Conservation (phyloP, 2,113 vertebrate species). For the Dendropsophus ebraccatus region DNA sequence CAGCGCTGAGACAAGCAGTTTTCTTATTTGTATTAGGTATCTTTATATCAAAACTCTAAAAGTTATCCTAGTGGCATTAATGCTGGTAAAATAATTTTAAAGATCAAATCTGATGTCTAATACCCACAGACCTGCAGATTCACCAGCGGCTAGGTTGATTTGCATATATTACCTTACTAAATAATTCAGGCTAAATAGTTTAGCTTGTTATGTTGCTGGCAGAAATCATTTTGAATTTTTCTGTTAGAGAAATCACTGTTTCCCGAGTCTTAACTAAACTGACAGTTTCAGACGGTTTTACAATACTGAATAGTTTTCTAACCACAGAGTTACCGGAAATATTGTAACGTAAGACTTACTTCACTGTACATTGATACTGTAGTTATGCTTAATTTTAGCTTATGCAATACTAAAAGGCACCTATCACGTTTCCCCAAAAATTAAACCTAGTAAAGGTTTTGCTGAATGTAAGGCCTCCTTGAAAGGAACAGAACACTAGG, state of each 20-base stretch:
- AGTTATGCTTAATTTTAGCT: no score
- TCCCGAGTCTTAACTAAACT: conserved; percentile 8
- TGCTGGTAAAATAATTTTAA: conserved; percentile 31
- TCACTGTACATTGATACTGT: no score
- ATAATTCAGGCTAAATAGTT: conserved; percentile 70
- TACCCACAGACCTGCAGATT: conserved; percentile 47
- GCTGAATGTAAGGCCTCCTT: no score
- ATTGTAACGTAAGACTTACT: no score
- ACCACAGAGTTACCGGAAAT: no score
- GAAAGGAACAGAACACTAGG: no score
- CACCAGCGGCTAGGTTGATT: conserved; percentile 55
- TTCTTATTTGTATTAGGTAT: conserved; percentile 28
- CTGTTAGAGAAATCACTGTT: not conserved
- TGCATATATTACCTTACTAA: conserved; percentile 63
- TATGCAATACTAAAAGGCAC: no score
- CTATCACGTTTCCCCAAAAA: no score
- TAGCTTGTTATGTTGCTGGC: conserved; percentile 63
- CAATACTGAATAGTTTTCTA: not conserved
- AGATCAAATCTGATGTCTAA: conserved; percentile 52
- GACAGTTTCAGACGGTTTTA: not conserved
- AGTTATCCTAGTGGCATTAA: conserved; percentile 13
- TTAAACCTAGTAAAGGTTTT: no score
- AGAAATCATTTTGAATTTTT: conserved; percentile 64
- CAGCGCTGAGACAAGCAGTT: not conserved
- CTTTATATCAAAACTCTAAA: conserved; percentile 40